Evolutionary conservation across 2,888 invertebrate genomes (phyloP).

Genomic region (Xanthia icteritia): DNA sequence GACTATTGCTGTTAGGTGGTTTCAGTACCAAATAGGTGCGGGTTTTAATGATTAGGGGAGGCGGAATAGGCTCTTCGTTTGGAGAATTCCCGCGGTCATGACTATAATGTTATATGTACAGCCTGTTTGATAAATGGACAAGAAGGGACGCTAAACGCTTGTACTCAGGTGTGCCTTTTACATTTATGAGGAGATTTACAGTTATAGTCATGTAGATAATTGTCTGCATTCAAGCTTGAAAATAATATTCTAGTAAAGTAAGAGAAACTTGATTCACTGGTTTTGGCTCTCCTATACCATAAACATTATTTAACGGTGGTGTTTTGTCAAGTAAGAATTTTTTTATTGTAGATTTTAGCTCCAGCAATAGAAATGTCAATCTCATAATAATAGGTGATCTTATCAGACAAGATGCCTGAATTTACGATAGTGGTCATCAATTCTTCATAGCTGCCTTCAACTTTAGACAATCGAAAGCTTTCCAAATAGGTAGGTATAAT

Average conservation of each 20-base stretch:
- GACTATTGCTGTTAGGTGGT: conserved; percentile 48
- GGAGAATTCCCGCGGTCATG: conserved; percentile 68
- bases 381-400: neutral
- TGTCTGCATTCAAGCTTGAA: neutral
- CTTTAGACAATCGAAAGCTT: neutral
- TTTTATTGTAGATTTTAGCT: neutral
- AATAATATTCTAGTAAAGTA: neutral
- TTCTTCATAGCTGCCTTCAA: conserved; percentile 7
- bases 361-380: neutral
- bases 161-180: conserved; percentile 38
- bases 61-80: conserved; percentile 69
- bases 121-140: conserved; percentile 51
- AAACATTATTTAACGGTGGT: neutral
- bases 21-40: conserved; percentile 32
- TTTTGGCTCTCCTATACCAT: neutral
- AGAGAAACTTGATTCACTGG: neutral
- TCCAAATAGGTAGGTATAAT: neutral
- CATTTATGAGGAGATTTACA: conserved; percentile 24
- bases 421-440: neutral
- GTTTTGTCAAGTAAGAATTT: neutral
- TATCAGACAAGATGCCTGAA: neutral
- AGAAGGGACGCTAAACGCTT: conserved; percentile 36
- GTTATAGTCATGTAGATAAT: conserved; percentile 12
- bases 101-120: conserved; percentile 56
- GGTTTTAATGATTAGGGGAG: conserved; percentile 76